Evolutionary conservation across 1,140 invertebrate species (phyloP).

Genomic region (Druon quercuslanigerum): DNA sequence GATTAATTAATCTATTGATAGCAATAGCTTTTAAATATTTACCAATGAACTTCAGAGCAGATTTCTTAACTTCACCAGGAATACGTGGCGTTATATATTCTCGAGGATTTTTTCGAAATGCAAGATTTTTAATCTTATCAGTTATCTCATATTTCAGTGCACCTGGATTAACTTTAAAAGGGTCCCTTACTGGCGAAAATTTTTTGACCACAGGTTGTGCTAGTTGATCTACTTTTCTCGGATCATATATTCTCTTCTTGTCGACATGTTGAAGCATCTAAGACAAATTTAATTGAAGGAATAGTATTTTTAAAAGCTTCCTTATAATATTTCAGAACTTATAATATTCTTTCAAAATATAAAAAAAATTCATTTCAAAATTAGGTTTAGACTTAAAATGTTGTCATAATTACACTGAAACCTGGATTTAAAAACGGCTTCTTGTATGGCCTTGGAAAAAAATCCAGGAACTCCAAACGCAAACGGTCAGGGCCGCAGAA

Average conservation of each 20-base stretch:
- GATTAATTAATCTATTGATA: not conserved
- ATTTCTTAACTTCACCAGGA: slow-evolving; percentile 50
- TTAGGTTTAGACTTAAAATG: too few relatives aligned
- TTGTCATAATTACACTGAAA: too few relatives aligned
- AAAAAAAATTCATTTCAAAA: too few relatives aligned
- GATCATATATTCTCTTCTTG: slow-evolving; percentile 44
- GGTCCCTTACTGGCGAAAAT: slow-evolving; percentile 41
- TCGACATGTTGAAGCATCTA: slow-evolving; percentile 6
- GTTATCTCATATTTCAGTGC: slow-evolving; percentile 58
- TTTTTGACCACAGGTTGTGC: slow-evolving; percentile 46
- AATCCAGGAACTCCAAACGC: too few relatives aligned
- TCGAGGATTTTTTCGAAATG: slow-evolving; percentile 9
- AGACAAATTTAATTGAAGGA: not conserved
- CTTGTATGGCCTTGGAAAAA: too few relatives aligned
- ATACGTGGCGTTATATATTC: slow-evolving; percentile 31
- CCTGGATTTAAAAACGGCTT: too few relatives aligned
- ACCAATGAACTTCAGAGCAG: slow-evolving; percentile 53
- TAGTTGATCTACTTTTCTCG: slow-evolving; percentile 45
- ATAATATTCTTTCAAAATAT: not conserved
- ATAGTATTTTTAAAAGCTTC: too few relatives aligned
- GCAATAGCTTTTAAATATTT: slow-evolving; percentile 6
- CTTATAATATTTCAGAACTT: not conserved
- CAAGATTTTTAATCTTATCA: slow-evolving; percentile 47
- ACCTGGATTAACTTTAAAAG: slow-evolving; percentile 46
- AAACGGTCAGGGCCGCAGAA: too few relatives aligned